Evolutionary conservation across 1,140 invertebrate species (phyloP), one percentile per base, ranked within the genome.

Genomic region (Augochlora pura): DNA sequence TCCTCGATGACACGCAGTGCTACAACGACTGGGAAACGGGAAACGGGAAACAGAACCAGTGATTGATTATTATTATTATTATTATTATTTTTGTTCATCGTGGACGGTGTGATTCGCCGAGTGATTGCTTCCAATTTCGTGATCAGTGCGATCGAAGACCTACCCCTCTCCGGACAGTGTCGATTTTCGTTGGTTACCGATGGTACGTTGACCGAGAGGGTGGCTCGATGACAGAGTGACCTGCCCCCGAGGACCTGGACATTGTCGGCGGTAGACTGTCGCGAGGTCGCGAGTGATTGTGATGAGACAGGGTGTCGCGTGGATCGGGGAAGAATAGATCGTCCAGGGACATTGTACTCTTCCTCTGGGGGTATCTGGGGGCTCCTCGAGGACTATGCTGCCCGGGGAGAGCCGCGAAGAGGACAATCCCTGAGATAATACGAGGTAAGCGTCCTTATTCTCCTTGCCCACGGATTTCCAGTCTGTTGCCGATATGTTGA

Each of bases 401-500:
- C 49, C 38, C 70, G 21, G 57, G 49, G 57, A 59, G 27, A 52
- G 68, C 62, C 83, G 54, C 74, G 63, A 25, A 57, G 69, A 68
- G 67, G 77, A 86, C 83, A 81, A 38, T 74, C 79, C 66, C 38
- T 86, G 71, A 86, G 42, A 81, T n/a, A 42, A 42, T 16, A 32
- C 72, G 71, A 86, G 84, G 84, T 86, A 85, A 85, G 79, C 39
- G 69, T 38, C 14, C 23, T 16, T 52, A 27, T n/a, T 4, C n/a
- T n/a, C 18, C 1, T 7, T 25, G 14, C 42, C 16, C 49, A 1
- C 16, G 12, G 49, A n/a, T n/a, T n/a, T 0, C n/a, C 54, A 8
- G 7, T n/a, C 54, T 12, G 10, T 46, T n/a, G n/a, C 42, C 10
- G 42, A 2, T 9, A 46, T 12, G 42, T 12, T 12, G 42, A 46